phyloP scores from a whole-genome alignment of 2,888 invertebrate species.

The Phrixothrix hirtus region DNA sequence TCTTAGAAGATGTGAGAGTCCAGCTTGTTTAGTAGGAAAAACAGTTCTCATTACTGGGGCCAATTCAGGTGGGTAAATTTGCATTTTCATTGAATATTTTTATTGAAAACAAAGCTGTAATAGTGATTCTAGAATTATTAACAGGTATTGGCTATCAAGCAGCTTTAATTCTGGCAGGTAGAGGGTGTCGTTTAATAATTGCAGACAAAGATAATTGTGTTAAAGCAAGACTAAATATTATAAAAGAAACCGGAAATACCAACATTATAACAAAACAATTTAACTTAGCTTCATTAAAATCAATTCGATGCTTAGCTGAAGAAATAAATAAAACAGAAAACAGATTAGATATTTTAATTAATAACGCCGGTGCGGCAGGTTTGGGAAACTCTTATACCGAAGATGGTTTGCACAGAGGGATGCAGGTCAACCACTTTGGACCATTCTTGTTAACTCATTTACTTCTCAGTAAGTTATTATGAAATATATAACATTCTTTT shows the following conservation, averaged over 20 bases:
- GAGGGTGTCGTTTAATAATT: slow-evolving; percentile 59
- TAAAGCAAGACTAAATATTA: slow-evolving; percentile 39
- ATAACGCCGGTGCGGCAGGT: slow-evolving; percentile 78
- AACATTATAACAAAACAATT: slow-evolving; percentile 53
- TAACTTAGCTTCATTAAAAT: slow-evolving; percentile 59
- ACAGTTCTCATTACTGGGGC: slow-evolving; percentile 49
- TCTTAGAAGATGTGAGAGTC: slow-evolving; percentile 44
- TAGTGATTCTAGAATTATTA: not conserved
- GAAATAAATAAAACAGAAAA: slow-evolving; percentile 75
- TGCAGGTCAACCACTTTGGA: slow-evolving; percentile 68
- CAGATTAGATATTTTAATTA: slow-evolving; percentile 79
- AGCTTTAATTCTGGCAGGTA: slow-evolving; percentile 50
- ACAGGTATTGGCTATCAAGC: slow-evolving; percentile 52
- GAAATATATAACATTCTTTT: not conserved
- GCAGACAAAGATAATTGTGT: slow-evolving; percentile 54
- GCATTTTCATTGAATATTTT: not conserved
- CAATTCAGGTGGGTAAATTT: slow-evolving; percentile 40
- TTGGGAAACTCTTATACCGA: slow-evolving; percentile 56
- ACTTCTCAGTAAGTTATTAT: slow-evolving; percentile 5
- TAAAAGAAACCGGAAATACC: slow-evolving; percentile 42
- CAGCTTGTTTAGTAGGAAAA: slow-evolving; percentile 46
- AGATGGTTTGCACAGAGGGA: slow-evolving; percentile 65
- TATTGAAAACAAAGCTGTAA: not conserved
- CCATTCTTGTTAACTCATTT: slow-evolving; percentile 53
- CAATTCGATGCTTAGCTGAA: slow-evolving; percentile 70